Evolutionary conservation across 2,888 invertebrate genomes (phyloP), one percentile per base, ranked within the genome.

Genomic region (Lypha dubia): DNA sequence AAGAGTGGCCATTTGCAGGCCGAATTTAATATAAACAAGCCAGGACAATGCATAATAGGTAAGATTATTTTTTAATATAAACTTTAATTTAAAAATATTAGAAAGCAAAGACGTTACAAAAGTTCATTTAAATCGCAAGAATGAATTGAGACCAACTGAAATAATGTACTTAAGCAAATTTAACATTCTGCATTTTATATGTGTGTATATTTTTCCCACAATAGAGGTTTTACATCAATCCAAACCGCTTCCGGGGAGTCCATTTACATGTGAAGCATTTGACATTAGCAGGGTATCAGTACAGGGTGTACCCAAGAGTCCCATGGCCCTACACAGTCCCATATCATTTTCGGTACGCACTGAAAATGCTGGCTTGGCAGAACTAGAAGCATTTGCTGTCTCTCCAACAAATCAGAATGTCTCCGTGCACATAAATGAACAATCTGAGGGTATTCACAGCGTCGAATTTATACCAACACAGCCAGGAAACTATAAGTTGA

Each of bases 1-100:
- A 97, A 98, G 89, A 98, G 98, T 84, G 99, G 99, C 1, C 96
- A 98, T 89, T 93, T 98, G 76, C 95, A 98, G 91, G 99, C 99
- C 0, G 99, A 99, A 92, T 99, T 97, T 92, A 96, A 96, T 17
- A 95, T 97, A 38, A 95, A 95, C 80, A 95, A 95, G 89, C 94
- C 96, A 28, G 95, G 95, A 62, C 94, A 95, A 87, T 94, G 94
- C 88, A 93, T 94, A 60, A 94, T 94, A 87, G 94, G 96, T 95
- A 88, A 91, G 53, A n/a, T n/a, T n/a, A n/a, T n/a, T n/a, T 17
- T 24, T 20, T 22, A 28, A 5, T 6, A 49, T 46, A 8, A 2
- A 49, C 20, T 44, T n/a, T 44, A 5, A n/a, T 4, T 44, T n/a
- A n/a, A n/a, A n/a, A n/a, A n/a, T n/a, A n/a, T n/a, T n/a, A n/a